A percentile compares a stretch with the other conserved stretches of the same genome.
Evolutionary conservation across 2,113 vertebrate species (phyloP).

Genomic region (Accipiter cooperii): DNA sequence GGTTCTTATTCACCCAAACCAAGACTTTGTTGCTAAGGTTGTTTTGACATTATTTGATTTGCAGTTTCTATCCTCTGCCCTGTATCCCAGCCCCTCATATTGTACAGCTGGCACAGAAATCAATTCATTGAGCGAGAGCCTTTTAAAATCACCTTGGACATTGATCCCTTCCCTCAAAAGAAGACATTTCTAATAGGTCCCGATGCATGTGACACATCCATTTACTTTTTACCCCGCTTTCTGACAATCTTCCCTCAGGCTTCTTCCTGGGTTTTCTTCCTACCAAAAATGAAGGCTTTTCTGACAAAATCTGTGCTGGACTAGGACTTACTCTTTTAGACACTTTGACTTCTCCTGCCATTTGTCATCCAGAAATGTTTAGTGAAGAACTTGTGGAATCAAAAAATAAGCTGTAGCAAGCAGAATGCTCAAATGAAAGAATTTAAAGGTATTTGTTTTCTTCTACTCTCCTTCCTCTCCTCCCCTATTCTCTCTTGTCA

Average conservation of each 20-base stretch:
- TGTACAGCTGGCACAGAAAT: neutral
- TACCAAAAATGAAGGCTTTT: neutral
- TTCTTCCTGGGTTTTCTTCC: neutral
- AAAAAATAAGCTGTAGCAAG: neutral
- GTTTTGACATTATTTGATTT: neutral
- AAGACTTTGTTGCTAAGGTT: neutral
- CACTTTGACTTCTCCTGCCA: neutral
- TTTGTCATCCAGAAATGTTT: neutral
- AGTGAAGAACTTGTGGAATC: neutral
- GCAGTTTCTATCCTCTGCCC: neutral
- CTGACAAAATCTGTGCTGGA: neutral
- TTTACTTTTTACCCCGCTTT: neutral
- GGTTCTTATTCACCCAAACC: neutral
- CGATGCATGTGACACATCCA: neutral
- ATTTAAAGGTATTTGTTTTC: neutral
- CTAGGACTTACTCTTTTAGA: neutral
- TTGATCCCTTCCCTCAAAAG: neutral
- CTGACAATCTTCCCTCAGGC: neutral
- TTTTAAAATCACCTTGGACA: neutral
- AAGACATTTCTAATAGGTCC: neutral
- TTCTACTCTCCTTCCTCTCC: neutral
- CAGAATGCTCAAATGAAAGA: neutral
- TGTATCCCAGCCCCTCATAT: neutral
- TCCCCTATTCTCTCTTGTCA: neutral
- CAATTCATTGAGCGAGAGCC: neutral